Evolutionary conservation across 37 sponge, comb jelly and placozoan species (phyloP), one percentile per base, ranked within the genome.

Genomic region (Petrosia ficiformis): DNA sequence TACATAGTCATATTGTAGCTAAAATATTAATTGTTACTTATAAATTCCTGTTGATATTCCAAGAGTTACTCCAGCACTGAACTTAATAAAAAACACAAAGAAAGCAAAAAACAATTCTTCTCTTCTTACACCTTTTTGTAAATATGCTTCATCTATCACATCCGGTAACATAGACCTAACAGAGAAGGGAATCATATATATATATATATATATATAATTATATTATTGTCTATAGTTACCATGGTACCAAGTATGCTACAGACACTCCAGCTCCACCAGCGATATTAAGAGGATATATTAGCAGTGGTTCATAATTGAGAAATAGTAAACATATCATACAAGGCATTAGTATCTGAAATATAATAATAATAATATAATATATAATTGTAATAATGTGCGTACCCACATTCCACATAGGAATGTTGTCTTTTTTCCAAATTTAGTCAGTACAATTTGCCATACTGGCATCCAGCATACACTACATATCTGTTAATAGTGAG

Each of bases 141-240:
- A 36, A 5, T 35, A 26, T 0, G 90, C 93, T 21, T 79, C 68
- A 39, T 95, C 96, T 0, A 92, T 54, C 32, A 91, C 96, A 91
- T 95, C 96, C 11, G 96, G 96, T 25, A 95, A 71, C 96, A 95
- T 95, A 0, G 96, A 95, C 94, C 94, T 93, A 64, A 4, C 24
- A 21, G 2, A 32, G 56, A 70, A 48, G 73, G 36, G 16, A 60
- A 1, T n/a, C 19, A 38, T 22, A 37, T 44, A 30, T n/a, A 19
- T 26, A 34, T n/a, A n/a, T n/a, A n/a, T n/a, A n/a, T n/a, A n/a
- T 2, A 24, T 64, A 25, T 52, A 32, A 25, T 26, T 70, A 14
- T 37, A 28, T 26, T 37, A 8, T 2, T 71, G 22, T 41, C 25
- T 35, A 24, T 21, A 29, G 79, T 83, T 67, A 93, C 95, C 95